Conservation (phyloP, 1,140 invertebrate genomes). For the Eueides isabella region DNA sequence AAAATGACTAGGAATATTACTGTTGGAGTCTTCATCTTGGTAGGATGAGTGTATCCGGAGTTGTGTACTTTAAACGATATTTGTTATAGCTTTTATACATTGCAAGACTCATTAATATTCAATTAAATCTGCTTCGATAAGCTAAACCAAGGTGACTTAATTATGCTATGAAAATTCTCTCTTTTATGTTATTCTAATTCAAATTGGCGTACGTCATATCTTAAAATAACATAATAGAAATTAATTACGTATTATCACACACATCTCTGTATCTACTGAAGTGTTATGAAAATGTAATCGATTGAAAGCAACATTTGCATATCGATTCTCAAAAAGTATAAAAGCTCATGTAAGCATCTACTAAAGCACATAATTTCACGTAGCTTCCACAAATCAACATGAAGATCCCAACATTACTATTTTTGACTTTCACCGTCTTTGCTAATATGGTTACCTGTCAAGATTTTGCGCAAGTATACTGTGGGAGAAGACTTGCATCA, state of each 20-base stretch:
- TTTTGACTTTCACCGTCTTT: slow-evolving; percentile 6
- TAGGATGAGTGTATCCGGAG: not conserved
- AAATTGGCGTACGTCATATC: too few relatives aligned
- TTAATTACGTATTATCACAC: not conserved
- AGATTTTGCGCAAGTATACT: slow-evolving; percentile 35
- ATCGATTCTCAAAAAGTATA: slow-evolving; percentile 25
- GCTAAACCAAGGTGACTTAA: not conserved
- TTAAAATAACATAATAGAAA: too few relatives aligned
- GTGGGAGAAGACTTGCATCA: slow-evolving; percentile 32
- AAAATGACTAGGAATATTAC: not conserved
- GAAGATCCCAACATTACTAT: slow-evolving; percentile 20
- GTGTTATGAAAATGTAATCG: too few relatives aligned
- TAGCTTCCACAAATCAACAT: slow-evolving; percentile 17
- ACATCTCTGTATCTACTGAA: too few relatives aligned
- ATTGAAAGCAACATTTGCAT: too few relatives aligned
- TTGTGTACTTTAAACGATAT: not conserved
- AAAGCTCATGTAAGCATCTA: not conserved
- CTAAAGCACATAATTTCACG: not conserved
- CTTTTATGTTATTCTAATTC: not conserved
- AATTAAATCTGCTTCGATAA: slow-evolving; percentile 14
- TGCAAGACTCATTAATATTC: slow-evolving; percentile 30
- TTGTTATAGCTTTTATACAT: slow-evolving; percentile 13
- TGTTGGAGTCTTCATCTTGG: slow-evolving; percentile 22
- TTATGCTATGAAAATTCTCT: not conserved
- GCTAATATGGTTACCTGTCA: slow-evolving; percentile 23